Evolutionary conservation across 2,888 invertebrate genomes (phyloP).

Genomic region (Hemaris fuciformis): DNA sequence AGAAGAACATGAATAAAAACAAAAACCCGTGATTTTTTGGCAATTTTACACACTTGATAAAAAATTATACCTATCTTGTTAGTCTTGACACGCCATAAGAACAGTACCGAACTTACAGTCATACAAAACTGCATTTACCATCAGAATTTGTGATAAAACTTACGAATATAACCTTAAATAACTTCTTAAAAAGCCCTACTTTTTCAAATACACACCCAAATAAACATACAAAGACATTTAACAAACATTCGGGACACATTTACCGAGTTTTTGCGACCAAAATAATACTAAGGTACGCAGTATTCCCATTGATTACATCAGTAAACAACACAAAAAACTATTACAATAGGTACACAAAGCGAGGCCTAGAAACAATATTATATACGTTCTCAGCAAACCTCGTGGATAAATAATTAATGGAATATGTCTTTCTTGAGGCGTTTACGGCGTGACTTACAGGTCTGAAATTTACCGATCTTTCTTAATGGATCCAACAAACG

Average conservation of each 20-base stretch:
- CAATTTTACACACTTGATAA: no score
- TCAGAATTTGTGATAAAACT: no score
- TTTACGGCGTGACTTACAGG: not conserved
- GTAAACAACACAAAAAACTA: not conserved
- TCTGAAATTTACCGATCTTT: not conserved
- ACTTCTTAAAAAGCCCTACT: not conserved
- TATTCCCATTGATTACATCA: not conserved
- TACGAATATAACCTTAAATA: no score
- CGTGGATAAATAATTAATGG: constrained; percentile 22
- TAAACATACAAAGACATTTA: not conserved
- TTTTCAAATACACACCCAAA: not conserved
- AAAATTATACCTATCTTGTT: no score
- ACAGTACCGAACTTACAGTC: no score
- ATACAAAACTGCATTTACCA: no score
- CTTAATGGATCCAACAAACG: no score
- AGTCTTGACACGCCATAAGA: no score
- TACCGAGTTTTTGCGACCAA: not conserved
- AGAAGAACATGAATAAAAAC: no score
- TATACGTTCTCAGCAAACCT: constrained; percentile 8
- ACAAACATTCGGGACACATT: not conserved
- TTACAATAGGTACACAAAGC: not conserved
- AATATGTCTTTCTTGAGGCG: constrained; percentile 9
- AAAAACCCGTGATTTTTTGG: no score
- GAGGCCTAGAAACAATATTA: not conserved
- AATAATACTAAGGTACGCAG: not conserved